Base-by-base conservation (phyloP, 53 echinoderm and acorn worm genomes). In the Echinarachnius parma region DNA sequence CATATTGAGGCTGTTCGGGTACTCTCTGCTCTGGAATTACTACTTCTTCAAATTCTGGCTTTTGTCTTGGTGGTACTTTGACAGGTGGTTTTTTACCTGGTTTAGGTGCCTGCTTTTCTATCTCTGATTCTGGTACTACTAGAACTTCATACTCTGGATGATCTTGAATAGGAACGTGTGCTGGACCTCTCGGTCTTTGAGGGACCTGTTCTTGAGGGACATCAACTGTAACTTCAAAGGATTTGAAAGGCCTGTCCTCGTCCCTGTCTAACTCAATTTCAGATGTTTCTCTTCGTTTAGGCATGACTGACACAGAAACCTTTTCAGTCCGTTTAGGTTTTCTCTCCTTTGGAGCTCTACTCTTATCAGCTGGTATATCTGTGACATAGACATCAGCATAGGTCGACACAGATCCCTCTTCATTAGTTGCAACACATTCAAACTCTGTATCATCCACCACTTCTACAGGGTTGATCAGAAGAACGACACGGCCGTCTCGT, bases 371-470 rank as follows among this genome's bases (percentile, higher is more conserved):
- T 48, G 80, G 78, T 32, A 64, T 78, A 76, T 85, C 82, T 59
- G 64, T 34, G 14, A 93, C 89, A 83, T 75, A 83, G 10, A 93
- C 54, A 64, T 86, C 83, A 58, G 93, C 93, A 80, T 77, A 86
- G 18, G 93, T 80, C 35, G 96, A 87, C 3, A 91, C 83, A 75
- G 91, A 79, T 33, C 96, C 96, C 39, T 78, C 85, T 63, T 77
- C 75, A 66, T 91, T 96, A 53, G 85, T 87, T 15, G 82, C 91
- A 78, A 87, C 74, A 59, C 90, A 90, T 62, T 86, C 90, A 85
- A 87, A 96, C 47, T 87, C 91, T 46, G 90, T 84, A 56, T 96
- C 87, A 72, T 96, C 96, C 36, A 85, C 85, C 36, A 82, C 76
- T 53, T 56, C 63, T 26, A 91, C 83, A 24, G 87, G 87, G 56